Percentiles rank a stretch among this genome's conserved stretches.
phyloP scores from a whole-genome alignment of 2,113 vertebrate genomes.

The Bubo scandiacus region DNA sequence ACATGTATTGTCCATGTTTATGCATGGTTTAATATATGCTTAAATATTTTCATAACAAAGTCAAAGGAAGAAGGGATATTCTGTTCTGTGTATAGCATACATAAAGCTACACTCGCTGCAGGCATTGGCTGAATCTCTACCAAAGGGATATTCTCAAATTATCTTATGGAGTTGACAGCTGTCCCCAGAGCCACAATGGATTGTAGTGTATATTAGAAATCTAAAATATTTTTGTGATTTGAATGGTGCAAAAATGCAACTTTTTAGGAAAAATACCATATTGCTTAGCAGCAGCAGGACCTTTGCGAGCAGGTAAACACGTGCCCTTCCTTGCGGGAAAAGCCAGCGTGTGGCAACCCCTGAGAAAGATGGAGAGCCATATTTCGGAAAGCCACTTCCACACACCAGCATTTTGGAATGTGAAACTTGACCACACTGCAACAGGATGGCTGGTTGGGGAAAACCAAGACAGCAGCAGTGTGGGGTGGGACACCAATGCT shows the following conservation, averaged over 20 bases:
- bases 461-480: fast-evolving
- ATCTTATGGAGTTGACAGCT: not conserved
- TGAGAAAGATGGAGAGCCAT: not conserved
- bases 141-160: not conserved
- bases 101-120: not conserved
- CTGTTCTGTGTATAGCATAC: fast-evolving
- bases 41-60: not conserved
- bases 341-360: not conserved
- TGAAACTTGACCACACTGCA: not conserved
- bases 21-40: not conserved
- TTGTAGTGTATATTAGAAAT: not conserved
- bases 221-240: not conserved
- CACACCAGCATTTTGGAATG: not conserved
- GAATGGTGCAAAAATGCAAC: not conserved
- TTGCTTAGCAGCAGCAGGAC: not conserved
- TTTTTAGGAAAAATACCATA: not conserved
- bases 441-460: not conserved
- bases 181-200: not conserved
- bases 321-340: not conserved
- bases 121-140: not conserved
- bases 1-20: not conserved
- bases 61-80: not conserved
- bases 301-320: not conserved
- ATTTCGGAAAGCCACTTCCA: not conserved
- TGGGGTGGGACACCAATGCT: not conserved